Evolutionary conservation across 2,797 vertebrate species (phyloP).

Genomic region (Characodon lateralis): DNA sequence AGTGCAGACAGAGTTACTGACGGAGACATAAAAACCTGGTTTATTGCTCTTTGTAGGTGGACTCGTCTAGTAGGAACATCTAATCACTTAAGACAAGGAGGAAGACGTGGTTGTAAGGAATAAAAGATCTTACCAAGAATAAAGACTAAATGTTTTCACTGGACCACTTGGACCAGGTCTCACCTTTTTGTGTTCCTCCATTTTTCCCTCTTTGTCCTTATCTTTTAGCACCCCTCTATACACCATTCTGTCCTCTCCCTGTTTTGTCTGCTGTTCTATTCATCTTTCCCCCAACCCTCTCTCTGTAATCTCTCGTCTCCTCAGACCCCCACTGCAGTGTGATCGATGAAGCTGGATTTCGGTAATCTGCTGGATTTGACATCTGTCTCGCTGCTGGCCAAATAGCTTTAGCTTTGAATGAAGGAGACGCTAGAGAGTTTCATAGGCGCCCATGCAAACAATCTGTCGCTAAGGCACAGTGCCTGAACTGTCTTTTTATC

Average conservation of each 20-base stretch:
- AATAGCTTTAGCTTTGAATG: slow-evolving; percentile 60
- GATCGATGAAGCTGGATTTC: slow-evolving; percentile 72
- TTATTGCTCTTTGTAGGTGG: slow-evolving; percentile 25
- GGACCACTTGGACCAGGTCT: slow-evolving; percentile 13
- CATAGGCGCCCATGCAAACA: slow-evolving; percentile 40
- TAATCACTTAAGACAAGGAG: slow-evolving; percentile 6
- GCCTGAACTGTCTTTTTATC: slow-evolving; percentile 56
- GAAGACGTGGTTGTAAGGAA: slow-evolving; percentile 13
- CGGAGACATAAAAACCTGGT: slow-evolving; percentile 25
- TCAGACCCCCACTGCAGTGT: slow-evolving; percentile 33
- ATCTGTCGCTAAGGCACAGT: slow-evolving; percentile 45
- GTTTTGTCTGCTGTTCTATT: slow-evolving; percentile 30
- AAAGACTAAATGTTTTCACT: slow-evolving; percentile 20
- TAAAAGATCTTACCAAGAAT: slow-evolving; percentile 15
- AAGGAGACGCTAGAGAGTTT: slow-evolving; percentile 54
- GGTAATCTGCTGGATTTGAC: slow-evolving; percentile 75
- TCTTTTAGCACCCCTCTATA: slow-evolving; percentile 12
- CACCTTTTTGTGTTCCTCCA: slow-evolving; percentile 22
- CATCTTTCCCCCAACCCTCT: slow-evolving; percentile 33
- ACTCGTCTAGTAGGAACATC: slow-evolving; percentile 32
- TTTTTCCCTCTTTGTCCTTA: slow-evolving; percentile 19
- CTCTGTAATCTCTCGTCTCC: slow-evolving; percentile 14
- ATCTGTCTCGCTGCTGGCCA: slow-evolving; percentile 52
- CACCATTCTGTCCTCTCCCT: slow-evolving; percentile 12
- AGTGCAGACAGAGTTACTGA: slow-evolving; percentile 10